A percentile compares a stretch with the other conserved stretches of the same genome.
phyloP scores from a whole-genome alignment of 2,888 invertebrate genomes.

The Eupithecia subfuscata region DNA sequence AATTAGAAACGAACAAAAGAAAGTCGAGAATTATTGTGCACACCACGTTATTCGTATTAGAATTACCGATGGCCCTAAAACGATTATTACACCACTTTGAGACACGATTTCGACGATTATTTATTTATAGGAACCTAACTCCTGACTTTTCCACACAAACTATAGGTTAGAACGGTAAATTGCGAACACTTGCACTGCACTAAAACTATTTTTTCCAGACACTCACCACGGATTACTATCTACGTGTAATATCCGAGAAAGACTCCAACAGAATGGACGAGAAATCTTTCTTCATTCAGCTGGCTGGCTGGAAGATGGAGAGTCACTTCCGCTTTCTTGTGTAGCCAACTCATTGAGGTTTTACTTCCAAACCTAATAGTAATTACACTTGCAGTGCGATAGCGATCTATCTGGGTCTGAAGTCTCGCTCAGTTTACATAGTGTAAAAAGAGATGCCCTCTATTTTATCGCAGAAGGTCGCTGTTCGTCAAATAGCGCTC shows the following conservation, averaged over 20 bases:
- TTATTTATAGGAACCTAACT: not conserved
- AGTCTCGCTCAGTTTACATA: no score
- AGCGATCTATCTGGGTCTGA: not conserved
- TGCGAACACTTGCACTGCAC: constrained; percentile 76
- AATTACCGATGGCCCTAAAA: constrained; percentile 15
- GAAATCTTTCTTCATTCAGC: constrained; percentile 79
- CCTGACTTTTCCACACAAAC: constrained; percentile 34
- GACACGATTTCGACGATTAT: constrained; percentile 9
- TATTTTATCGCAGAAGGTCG: no score
- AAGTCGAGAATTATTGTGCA: constrained; percentile 34
- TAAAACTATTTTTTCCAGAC: constrained; percentile 67
- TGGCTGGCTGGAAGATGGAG: constrained; percentile 66
- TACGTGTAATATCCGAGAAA: constrained; percentile 86
- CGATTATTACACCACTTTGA: constrained; percentile 33
- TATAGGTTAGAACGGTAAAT: constrained; percentile 49
- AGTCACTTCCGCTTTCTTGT: constrained; percentile 72
- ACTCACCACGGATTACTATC: constrained; percentile 83
- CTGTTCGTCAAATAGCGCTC: no score
- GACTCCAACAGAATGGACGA: constrained; percentile 89
- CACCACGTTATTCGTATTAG: constrained; percentile 34
- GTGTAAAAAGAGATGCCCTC: no score
- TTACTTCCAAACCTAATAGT: not conserved
- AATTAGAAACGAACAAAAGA: constrained; percentile 33
- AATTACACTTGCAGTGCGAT: not conserved
- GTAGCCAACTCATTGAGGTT: constrained; percentile 50